Evolutionary conservation across 2,797 vertebrate genomes (phyloP), one percentile per base, ranked within the genome.

Genomic region (Chloroceryle inda): DNA sequence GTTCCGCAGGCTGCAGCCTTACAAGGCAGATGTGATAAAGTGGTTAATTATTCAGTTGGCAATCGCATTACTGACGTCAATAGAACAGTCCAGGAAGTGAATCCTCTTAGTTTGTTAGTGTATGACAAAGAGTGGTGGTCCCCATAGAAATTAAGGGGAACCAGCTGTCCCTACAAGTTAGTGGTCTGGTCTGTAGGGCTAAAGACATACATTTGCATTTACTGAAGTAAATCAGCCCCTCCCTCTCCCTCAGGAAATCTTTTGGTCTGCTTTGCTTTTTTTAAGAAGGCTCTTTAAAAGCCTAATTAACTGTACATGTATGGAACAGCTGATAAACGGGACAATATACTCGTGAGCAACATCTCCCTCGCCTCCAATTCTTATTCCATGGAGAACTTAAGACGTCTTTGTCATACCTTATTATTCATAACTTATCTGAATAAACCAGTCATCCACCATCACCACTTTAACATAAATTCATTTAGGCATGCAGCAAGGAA

Each of bases 61-160:
- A 98, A 98, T 97, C 97, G 92, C 92, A 97, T 98, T 98, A 98
- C 92, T 97, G 97, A 98, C 94, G 92, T 97, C 97, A 98, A 95
- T 83, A 88, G 95, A 97, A 92, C 93, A 97, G 89, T 91, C 91
- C 88, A 94, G 95, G 97, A 97, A 97, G 96, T 91, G 97, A 98
- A 97, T 94, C 94, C 92, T 96, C 94, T 97, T 91, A 97, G 91
- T 89, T 92, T 95, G 92, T 90, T 78, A 95, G 95, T 45, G 50
- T 86, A 73, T 73, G 87, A 97, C 94, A 96, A 95, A 95, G 94
- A 95, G 91, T 49, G 62, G 89, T 63, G 87, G 90, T 89, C 89
- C 89, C 92, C 89, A 82, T 61, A 45, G 78, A 96, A 96, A 97
- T 76, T 88, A 96, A 94, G 88, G 81, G 72, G 56, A 91, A 82